Conservation (phyloP, 2,888 invertebrate species). For the Belgica antarctica region DNA sequence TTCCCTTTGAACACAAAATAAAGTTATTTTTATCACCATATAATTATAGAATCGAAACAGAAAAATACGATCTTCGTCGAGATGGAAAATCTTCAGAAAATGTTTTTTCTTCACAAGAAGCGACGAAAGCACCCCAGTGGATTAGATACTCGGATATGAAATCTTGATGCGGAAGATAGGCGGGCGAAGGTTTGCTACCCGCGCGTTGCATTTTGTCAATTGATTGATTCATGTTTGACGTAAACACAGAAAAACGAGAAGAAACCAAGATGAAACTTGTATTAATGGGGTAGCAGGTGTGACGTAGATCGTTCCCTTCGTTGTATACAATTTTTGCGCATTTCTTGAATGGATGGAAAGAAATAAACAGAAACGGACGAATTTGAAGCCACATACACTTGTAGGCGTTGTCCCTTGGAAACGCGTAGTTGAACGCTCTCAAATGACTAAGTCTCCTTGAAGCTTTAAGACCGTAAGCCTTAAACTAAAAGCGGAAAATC, state of each 20-base stretch:
- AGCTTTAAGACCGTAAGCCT: too few relatives aligned
- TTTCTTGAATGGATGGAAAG: not conserved
- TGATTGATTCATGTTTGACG: not conserved
- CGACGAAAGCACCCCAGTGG: not conserved
- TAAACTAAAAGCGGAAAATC: too few relatives aligned
- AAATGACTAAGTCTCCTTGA: too few relatives aligned
- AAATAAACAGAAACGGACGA: too few relatives aligned
- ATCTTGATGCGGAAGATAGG: too few relatives aligned
- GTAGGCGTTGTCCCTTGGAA: too few relatives aligned
- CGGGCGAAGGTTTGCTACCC: too few relatives aligned
- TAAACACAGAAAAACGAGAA: not conserved
- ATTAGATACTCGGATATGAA: not conserved
- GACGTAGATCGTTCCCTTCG: not conserved
- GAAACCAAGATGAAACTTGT: too few relatives aligned
- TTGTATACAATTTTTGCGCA: too few relatives aligned
- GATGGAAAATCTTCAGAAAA: slow-evolving; percentile 39
- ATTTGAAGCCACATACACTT: too few relatives aligned
- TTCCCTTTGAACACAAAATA: slow-evolving; percentile 42
- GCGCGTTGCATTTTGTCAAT: slow-evolving; percentile 10
- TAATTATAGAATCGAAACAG: slow-evolving; percentile 43
- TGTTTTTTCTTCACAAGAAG: not conserved
- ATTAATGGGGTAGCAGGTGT: slow-evolving; percentile 12
- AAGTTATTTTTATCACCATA: slow-evolving; percentile 44
- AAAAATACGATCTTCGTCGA: slow-evolving; percentile 18
- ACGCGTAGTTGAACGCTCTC: too few relatives aligned